Evolutionary conservation across 2,888 invertebrate genomes (phyloP), one percentile per base, ranked within the genome.

Genomic region (Idaea dimidiata): DNA sequence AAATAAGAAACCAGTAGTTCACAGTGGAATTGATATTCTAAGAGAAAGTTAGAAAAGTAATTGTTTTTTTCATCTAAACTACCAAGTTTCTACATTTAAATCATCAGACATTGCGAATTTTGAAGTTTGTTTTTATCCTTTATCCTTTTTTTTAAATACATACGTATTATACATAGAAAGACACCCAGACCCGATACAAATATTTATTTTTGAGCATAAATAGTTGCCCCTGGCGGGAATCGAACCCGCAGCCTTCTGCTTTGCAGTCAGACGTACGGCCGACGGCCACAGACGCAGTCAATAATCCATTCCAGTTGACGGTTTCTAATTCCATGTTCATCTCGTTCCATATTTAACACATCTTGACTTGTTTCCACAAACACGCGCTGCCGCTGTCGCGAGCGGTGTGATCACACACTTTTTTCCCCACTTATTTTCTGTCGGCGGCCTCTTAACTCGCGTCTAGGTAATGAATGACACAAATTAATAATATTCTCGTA

Each of bases 331-430:
- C 75, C 59, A 59, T 60, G 74, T 57, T 31, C 62, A 67, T 67
- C 67, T 73, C 77, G 82, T 80, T 83, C 82, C 79, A 87, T 83
- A 87, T 87, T 88, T 87, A 88, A 88, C 86, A 87, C 87, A 86
- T 89, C 86, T n/a, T 81, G 85, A 87, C 82, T 87, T 86, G 89
- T 88, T 89, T 91, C 83, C 86, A 83, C 88, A 89, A 88, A 89
- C 87, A 88, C 73, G 76, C 72, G 77, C 77, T 72, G 75, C 43
- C 43, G 24, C 24, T 76, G 79, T 76, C 80, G 84, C 82, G 82
- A 78, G 81, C 88, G 87, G 88, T 75, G 76, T 73, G 86, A 86
- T 88, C 90, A 89, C 87, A 89, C 81, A 82, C 75, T 73, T 83
- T 86, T 84, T 82, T 79, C 74, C 72, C 72, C 68, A 62, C 73